Evolutionary conservation across 1,140 invertebrate species (phyloP).

Genomic region (Trichonephila inaurata): DNA sequence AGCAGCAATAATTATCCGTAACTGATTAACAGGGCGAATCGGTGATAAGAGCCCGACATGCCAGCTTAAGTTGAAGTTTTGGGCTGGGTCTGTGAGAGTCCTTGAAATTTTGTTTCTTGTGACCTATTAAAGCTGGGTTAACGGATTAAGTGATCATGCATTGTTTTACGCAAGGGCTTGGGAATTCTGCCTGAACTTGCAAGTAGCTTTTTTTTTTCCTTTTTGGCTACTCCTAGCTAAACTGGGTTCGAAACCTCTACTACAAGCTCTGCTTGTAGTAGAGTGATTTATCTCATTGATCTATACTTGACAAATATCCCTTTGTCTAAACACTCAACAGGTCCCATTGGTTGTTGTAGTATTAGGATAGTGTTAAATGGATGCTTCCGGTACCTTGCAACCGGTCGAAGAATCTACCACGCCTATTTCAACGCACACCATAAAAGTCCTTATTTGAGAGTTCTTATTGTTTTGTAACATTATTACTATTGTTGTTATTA

Average conservation of each 20-base stretch:
- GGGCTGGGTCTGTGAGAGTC: not conserved
- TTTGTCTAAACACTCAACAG: no score
- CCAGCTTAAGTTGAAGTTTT: not conserved
- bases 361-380: no score
- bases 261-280: no score
- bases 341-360: no score
- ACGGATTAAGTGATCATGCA: not conserved
- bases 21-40: not conserved
- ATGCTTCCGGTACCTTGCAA: no score
- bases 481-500: no score
- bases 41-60: not conserved
- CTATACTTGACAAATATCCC: no score
- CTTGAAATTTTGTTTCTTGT: constrained; percentile 27
- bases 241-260: not conserved
- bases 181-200: not conserved
- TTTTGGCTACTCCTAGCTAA: not conserved
- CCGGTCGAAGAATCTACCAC: no score
- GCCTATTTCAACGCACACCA: no score
- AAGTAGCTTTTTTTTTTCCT: not conserved
- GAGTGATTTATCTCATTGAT: no score
- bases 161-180: constrained; percentile 7
- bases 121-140: constrained; percentile 41
- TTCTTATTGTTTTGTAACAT: no score
- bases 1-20: not conserved
- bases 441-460: no score